Evolutionary conservation across 2,113 vertebrate genomes (phyloP), one percentile per base, ranked within the genome.

Genomic region (Perccottus glenii): DNA sequence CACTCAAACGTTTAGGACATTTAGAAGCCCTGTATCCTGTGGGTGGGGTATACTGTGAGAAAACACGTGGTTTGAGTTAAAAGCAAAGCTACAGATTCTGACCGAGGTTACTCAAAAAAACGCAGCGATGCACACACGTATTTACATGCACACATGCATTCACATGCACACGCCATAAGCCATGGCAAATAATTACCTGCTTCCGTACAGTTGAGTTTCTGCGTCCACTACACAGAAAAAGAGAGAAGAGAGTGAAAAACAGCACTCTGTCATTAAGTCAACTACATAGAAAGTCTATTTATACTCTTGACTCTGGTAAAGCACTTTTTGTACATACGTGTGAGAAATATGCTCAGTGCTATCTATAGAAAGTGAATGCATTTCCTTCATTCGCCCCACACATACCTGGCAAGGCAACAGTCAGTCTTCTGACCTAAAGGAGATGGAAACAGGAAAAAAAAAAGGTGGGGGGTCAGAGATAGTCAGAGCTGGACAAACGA

Each of bases 321-420:
- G 60, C 71, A 85, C 64, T 71, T 79, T 89, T 82, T 86, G 84
- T 79, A 57, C 9, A 61, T 76, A 73, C 67, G 72, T 81, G 76
- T 73, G 68, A 73, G 76, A 85, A 73, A 56, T 27, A 27, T 27
- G 19, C 19, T 27, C 19, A 27, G 3, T 77, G 81, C 77, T 84
- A 73, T 74, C 80, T 80, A 87, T 53, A 63, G 56, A 8, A 35
- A 43, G 51, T 12, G 43, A 15, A 60, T 40, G 14, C 53, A 60
- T 71, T 86, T 82, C 71, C 67, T 83, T 85, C 81, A 69, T 57
- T 59, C 67, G 82, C 80, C 86, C 80, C 86, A 75, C 78, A 93
- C 95, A 86, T 91, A 99, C 98, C 98, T 98, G 92, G 95, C 95
- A 78, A 96, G 91, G 88, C 94, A 96, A 77, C 95, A 97, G 85